A percentile compares a stretch with the other conserved stretches of the same genome.
phyloP scores from a whole-genome alignment of 2,888 invertebrate species.

The Xanthia icteritia region DNA sequence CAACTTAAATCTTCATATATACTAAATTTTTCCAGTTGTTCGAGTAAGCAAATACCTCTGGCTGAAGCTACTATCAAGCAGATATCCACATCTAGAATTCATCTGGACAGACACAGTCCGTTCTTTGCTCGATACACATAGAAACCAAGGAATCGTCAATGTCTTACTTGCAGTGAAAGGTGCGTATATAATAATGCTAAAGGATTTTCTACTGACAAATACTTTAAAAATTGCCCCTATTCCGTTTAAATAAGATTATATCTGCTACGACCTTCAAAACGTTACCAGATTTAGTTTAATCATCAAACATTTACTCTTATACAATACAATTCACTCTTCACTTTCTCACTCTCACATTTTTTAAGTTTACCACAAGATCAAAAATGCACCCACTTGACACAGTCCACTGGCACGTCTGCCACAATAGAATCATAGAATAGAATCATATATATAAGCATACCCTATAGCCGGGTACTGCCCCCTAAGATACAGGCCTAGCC shows the following conservation, averaged over 20 bases:
- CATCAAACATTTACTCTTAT: too few relatives aligned
- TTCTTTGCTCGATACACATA: constrained; percentile 92
- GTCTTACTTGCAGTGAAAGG: constrained; percentile 92
- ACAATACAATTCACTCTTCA: too few relatives aligned
- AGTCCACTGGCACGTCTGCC: too few relatives aligned
- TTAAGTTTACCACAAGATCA: too few relatives aligned
- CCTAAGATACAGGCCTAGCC: too few relatives aligned
- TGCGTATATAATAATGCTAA: constrained; percentile 49
- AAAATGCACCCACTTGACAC: too few relatives aligned
- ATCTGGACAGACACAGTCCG: constrained; percentile 91
- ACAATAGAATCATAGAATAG: too few relatives aligned
- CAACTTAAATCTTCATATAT: too few relatives aligned
- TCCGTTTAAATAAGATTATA: not conserved
- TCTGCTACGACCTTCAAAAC: not conserved
- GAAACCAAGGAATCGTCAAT: constrained; percentile 94
- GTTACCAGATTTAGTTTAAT: not conserved
- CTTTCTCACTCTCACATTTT: too few relatives aligned
- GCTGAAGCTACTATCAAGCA: constrained; percentile 90
- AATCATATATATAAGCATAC: too few relatives aligned
- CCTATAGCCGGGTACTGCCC: too few relatives aligned
- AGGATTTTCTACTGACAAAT: not conserved
- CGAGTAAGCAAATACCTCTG: constrained; percentile 89
- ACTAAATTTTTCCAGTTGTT: constrained; percentile 84
- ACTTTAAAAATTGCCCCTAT: not conserved
- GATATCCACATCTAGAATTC: constrained; percentile 91